phyloP scores from a whole-genome alignment of 2,797 vertebrate species.

The Peromyscus aztecus region DNA sequence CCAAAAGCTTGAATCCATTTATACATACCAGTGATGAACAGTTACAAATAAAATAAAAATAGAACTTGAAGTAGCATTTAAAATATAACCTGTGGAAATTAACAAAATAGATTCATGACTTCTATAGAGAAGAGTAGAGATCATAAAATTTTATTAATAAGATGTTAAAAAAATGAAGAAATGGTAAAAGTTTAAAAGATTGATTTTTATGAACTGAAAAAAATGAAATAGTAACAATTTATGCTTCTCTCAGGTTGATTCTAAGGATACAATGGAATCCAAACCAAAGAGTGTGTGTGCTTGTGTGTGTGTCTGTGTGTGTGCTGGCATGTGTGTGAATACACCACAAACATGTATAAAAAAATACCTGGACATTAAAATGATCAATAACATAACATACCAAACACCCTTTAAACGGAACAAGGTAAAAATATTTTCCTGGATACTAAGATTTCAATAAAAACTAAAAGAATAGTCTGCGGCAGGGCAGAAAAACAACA shows the following conservation, averaged over 20 bases:
- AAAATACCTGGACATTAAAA: background rate
- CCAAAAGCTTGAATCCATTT: background rate
- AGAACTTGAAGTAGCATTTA: background rate
- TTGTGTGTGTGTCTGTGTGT: background rate
- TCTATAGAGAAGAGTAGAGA: background rate
- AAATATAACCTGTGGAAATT: background rate
- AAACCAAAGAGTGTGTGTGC: background rate
- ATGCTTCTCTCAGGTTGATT: background rate
- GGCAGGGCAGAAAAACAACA: background rate
- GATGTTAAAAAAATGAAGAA: background rate
- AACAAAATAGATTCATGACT: background rate
- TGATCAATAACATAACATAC: background rate
- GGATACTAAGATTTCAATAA: background rate
- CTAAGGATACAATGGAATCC: background rate
- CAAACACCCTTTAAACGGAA: slow-evolving; percentile 14
- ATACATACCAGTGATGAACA: background rate
- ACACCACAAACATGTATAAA: background rate
- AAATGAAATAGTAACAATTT: background rate
- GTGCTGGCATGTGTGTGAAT: background rate
- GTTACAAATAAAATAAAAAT: background rate
- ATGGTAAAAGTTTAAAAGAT: background rate
- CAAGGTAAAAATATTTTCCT: background rate
- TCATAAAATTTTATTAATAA: background rate
- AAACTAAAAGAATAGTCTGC: background rate
- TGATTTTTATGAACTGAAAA: background rate